Base-by-base conservation (phyloP, 2,888 invertebrate genomes). In the Tenthredo notha region DNA sequence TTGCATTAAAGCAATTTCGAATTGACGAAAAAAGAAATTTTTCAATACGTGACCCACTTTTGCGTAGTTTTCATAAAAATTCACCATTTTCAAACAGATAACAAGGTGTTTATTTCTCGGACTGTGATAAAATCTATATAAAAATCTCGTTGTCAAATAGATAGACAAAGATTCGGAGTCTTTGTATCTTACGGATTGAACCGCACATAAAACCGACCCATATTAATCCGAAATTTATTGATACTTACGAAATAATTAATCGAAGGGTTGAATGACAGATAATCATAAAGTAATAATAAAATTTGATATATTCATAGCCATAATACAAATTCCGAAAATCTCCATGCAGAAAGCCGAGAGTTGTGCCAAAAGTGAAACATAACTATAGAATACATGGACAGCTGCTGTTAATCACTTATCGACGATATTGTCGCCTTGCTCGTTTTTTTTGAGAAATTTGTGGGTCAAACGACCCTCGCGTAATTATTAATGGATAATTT, bases 341-440 rank as follows among this genome's bases (percentile, higher is more conserved):
- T 61, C 7, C 25, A n/a, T 29, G 50, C 25, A 80, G 80, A 58
- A n/a, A 61, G 21, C 12, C 21, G 58, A 40, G 25, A 18, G 58
- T 80, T 80, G 80, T 80, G 80, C 80, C 80, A 80, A 80, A 12
- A 61, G 58, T 21, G 40, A 61, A 40, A 80, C n/a, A 33, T 10
- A 33, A 25, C 9, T 61, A 61, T 37, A 78, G 25, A n/a, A 40
- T 21, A 29, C n/a, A 29, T 9, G 61, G 40, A 61, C 80, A 80
- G 80, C 80, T 80, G 80, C 61, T 80, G 21, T 80, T 58, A 61
- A 80, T 80, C 80, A 61, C 61, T 80, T 80, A 80, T 80, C 80
- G 61, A 80, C 21, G 12, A 21, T 80, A 80, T 61, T 61, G 61
- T 61, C 80, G 40, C 80, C 40, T 37, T 1, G 80, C 7, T 80